These are phyloP conservation scores for Corapipo altera DNA, from an alignment of 2,113 vertebrate genomes.

Conservation along the genomic window DNA sequence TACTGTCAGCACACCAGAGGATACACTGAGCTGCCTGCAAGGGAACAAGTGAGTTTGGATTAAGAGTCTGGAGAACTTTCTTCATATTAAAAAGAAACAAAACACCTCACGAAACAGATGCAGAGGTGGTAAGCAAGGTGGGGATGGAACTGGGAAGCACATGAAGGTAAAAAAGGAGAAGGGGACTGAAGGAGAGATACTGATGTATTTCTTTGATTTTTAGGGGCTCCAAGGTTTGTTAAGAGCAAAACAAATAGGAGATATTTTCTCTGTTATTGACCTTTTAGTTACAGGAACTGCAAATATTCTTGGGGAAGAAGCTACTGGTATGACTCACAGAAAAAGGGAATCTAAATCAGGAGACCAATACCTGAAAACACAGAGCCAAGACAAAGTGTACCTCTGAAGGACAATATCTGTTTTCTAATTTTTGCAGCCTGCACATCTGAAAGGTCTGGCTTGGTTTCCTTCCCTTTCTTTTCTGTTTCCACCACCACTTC, in stretches of 20 bases:
- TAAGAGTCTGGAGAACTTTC: background rate
- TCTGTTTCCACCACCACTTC: background rate
- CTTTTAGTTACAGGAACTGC: background rate
- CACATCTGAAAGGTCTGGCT: background rate
- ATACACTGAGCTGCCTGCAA: background rate
- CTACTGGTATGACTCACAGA: background rate
- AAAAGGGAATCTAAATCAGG: background rate
- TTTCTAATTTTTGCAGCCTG: background rate
- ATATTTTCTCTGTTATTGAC: background rate
- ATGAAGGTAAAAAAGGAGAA: background rate
- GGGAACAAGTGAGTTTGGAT: background rate
- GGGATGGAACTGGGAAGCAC: background rate
- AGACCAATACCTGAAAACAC: background rate
- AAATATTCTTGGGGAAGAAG: background rate
- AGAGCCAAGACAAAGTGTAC: background rate
- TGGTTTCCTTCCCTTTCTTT: background rate
- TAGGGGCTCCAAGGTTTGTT: background rate
- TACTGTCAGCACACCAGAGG: background rate
- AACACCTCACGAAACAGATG: background rate
- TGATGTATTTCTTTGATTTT: background rate
- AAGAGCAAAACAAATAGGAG: background rate
- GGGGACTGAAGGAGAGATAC: background rate
- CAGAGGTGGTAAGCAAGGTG: background rate
- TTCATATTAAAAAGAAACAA: background rate
- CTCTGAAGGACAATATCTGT: background rate